Percentiles rank a stretch among this genome's conserved stretches.
Conservation (phyloP, 2,113 vertebrate species). For the Dicentrarchus labrax region DNA sequence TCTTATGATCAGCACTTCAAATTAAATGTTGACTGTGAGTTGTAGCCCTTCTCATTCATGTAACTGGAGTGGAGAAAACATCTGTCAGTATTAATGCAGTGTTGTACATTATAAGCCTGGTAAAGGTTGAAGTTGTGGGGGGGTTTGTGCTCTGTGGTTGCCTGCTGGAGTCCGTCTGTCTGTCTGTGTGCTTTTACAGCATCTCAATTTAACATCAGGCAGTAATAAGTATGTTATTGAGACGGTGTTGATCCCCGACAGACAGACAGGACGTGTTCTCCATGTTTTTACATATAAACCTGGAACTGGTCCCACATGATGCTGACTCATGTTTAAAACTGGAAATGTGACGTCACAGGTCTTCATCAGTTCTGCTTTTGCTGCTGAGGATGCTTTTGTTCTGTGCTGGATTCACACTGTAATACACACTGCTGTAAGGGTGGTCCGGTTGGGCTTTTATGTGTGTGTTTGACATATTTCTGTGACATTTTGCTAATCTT, state of each 20-base stretch:
- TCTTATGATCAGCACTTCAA: too few species aligned
- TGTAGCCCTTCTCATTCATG: too few species aligned
- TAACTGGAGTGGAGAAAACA: neutral
- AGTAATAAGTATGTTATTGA: neutral
- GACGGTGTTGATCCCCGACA: neutral
- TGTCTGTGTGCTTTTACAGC: constrained; percentile 12
- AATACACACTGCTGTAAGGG: too few species aligned
- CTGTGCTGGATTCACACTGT: neutral
- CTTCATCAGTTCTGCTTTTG: constrained; percentile 62
- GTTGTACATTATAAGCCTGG: neutral
- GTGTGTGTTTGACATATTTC: neutral
- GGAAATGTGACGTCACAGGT: constrained; percentile 22
- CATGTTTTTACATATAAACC: constrained; percentile 23
- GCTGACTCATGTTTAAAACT: constrained; percentile 67
- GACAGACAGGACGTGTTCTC: neutral
- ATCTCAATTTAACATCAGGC: constrained; percentile 16
- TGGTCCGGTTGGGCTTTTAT: neutral
- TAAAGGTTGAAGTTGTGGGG: too few species aligned
- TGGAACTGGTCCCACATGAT: constrained; percentile 53
- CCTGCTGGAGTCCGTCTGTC: constrained; percentile 8
- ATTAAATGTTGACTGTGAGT: too few species aligned
- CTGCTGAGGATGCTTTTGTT: neutral
- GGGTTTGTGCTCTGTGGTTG: neutral
- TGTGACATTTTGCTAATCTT: neutral
- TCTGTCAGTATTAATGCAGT: neutral